These are phyloP conservation scores for Neodon shergylaensis DNA, from an alignment of 2,113 vertebrate species.

Conservation along the genomic window DNA sequence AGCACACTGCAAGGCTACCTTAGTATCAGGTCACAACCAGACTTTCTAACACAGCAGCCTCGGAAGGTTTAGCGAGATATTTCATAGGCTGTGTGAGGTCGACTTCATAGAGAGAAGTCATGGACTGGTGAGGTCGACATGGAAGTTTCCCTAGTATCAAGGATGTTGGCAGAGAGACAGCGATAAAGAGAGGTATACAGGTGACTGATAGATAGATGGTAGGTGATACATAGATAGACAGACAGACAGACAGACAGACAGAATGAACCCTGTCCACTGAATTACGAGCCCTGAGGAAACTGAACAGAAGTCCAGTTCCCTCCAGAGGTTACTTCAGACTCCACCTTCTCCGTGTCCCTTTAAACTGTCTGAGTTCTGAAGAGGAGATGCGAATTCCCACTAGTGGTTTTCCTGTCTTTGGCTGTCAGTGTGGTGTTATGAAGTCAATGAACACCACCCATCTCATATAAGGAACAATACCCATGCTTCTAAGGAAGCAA, in stretches of 20 bases:
- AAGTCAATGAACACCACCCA: not conserved
- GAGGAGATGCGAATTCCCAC: not conserved
- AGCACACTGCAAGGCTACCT: not conserved
- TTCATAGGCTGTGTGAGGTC: not conserved
- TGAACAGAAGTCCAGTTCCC: not conserved
- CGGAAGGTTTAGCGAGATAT: not conserved
- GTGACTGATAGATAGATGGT: not conserved
- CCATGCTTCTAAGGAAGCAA: not conserved
- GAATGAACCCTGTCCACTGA: not conserved
- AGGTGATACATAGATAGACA: not conserved
- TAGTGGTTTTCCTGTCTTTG: not conserved
- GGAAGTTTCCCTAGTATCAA: not conserved
- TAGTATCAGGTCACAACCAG: not conserved
- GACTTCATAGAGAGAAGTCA: not conserved
- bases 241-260: not conserved
- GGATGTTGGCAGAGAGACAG: not conserved
- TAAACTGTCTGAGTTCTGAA: not conserved
- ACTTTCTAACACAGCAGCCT: not conserved
- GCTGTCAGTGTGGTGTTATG: not conserved
- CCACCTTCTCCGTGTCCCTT: not conserved
- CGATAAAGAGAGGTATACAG: not conserved
- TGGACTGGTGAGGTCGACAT: not conserved
- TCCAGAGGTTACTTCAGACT: not conserved
- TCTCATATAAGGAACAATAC: not conserved
- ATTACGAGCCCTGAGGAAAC: not conserved